Evolutionary conservation across 2,113 vertebrate genomes (phyloP).

Genomic region (Trogon surrucura): DNA sequence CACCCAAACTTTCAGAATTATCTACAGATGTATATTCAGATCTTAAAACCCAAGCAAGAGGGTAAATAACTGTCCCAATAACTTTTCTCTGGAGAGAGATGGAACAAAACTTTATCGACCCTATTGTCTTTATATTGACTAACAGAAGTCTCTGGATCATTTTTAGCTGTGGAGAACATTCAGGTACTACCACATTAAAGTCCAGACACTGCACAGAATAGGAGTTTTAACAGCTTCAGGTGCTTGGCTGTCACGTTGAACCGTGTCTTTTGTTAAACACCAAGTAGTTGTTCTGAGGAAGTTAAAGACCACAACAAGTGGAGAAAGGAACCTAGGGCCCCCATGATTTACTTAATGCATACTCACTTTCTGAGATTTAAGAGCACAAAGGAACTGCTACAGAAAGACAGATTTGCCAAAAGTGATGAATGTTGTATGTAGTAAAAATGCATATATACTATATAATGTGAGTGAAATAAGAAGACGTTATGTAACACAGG

Average conservation of each 20-base stretch:
- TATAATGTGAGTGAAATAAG: neutral
- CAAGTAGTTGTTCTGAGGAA: neutral
- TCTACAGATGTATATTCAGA: fast-evolving
- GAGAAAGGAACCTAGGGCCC: neutral
- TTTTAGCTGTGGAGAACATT: neutral
- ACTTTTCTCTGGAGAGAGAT: neutral
- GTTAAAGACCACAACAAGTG: neutral
- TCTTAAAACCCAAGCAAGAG: neutral
- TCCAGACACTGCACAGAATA: neutral
- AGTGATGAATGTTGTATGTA: fast-evolving
- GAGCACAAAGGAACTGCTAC: neutral
- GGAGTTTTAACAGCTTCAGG: neutral
- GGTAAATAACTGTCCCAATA: neutral
- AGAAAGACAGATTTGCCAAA: neutral
- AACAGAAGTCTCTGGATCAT: neutral
- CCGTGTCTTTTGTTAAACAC: neutral
- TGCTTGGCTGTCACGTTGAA: neutral
- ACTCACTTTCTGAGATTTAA: neutral
- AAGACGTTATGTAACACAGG: neutral
- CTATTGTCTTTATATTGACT: neutral
- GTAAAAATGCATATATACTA: neutral
- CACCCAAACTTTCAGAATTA: neutral
- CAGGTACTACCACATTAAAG: neutral
- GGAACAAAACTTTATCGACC: neutral
- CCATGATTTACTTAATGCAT: neutral